A percentile compares a stretch with the other conserved stretches of the same genome.
phyloP scores from a whole-genome alignment of 2,113 vertebrate genomes.

The Sitta europaea region DNA sequence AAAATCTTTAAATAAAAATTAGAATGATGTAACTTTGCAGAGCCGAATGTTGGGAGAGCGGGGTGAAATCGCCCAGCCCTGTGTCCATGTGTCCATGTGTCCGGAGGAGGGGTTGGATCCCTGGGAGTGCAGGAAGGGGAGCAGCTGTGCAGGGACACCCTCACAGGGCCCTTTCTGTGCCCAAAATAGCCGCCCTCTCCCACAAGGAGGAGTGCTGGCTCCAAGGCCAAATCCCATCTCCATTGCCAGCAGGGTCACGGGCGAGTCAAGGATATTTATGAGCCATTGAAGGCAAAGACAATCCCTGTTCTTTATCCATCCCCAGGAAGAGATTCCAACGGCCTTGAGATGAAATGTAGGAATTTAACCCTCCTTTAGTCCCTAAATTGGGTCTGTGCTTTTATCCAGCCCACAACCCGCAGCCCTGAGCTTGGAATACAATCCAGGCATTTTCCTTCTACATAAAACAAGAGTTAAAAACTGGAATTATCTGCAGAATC shows the following conservation, averaged over 20 bases:
- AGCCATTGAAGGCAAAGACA: conserved; percentile 18
- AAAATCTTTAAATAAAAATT: neutral
- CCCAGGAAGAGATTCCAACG: neutral
- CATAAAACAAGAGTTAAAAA: neutral
- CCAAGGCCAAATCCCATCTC: neutral
- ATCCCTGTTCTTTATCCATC: neutral
- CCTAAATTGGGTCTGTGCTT: neutral
- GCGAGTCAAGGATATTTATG: conserved; percentile 3
- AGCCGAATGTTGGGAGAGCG: neutral
- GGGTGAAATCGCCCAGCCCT: neutral
- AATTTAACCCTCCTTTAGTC: neutral
- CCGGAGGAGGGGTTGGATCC: neutral
- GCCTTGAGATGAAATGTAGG: neutral
- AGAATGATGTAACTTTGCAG: neutral
- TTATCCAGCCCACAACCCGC: neutral
- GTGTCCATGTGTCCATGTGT: neutral
- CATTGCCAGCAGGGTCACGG: neutral
- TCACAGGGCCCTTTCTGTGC: neutral
- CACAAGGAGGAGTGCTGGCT: neutral
- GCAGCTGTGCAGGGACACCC: conserved; percentile 11
- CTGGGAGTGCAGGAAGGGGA: neutral
- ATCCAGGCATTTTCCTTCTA: neutral
- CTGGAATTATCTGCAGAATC: neutral
- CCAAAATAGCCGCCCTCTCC: neutral
- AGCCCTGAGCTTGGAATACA: neutral